phyloP scores from a whole-genome alignment of 2,888 invertebrate genomes.

The Balanococcus diminutus region DNA sequence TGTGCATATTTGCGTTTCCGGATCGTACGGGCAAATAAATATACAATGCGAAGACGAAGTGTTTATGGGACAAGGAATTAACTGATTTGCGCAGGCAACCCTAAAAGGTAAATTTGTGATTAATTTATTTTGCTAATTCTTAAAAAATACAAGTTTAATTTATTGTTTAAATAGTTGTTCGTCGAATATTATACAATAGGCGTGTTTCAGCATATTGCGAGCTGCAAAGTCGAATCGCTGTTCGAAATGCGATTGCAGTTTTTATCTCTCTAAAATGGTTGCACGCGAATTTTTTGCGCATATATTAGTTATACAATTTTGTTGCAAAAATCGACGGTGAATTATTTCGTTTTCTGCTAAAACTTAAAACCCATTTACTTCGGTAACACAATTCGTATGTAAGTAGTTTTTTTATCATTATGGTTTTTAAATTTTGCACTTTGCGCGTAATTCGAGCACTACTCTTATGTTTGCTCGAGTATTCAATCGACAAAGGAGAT shows the following conservation, averaged over 20 bases:
- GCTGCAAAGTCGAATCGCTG: slow-evolving; percentile 41
- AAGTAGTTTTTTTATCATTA: slow-evolving; percentile 23
- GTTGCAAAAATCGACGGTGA: slow-evolving; percentile 18
- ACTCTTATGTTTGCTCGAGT: background rate
- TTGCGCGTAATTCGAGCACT: background rate
- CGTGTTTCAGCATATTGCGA: slow-evolving; percentile 37
- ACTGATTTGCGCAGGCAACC: slow-evolving; percentile 55
- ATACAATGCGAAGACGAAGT: slow-evolving; percentile 55
- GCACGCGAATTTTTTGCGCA: slow-evolving; percentile 53
- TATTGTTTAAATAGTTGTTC: slow-evolving; percentile 13
- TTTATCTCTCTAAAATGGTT: slow-evolving; percentile 55
- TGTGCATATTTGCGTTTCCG: slow-evolving; percentile 56
- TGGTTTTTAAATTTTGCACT: background rate
- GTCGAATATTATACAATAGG: background rate
- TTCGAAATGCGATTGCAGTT: slow-evolving; percentile 49
- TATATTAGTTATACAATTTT: slow-evolving; percentile 42
- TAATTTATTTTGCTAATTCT: slow-evolving; percentile 45
- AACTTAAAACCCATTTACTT: background rate
- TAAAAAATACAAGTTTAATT: slow-evolving; percentile 18
- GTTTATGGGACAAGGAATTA: slow-evolving; percentile 55
- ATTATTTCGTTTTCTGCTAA: slow-evolving; percentile 19
- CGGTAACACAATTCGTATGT: background rate
- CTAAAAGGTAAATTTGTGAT: slow-evolving; percentile 55
- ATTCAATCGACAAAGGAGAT: background rate
- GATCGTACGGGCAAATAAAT: slow-evolving; percentile 55